Conservation (phyloP, 2,888 invertebrate genomes). For the Alcis repandata region DNA sequence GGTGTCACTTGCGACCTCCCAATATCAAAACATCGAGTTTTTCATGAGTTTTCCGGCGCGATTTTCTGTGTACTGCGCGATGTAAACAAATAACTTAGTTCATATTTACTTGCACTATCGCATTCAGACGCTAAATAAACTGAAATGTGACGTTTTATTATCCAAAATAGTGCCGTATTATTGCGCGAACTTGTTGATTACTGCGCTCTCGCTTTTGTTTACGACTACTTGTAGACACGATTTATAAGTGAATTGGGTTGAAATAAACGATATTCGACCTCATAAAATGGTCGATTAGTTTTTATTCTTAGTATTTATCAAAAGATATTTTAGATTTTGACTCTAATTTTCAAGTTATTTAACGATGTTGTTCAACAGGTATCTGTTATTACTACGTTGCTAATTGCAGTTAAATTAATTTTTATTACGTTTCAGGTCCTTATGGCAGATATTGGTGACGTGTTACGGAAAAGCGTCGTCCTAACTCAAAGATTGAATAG, state of each 20-base stretch:
- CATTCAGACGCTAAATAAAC: constrained; percentile 49
- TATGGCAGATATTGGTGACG: constrained; percentile 63
- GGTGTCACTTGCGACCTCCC: constrained; percentile 74
- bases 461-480: constrained; percentile 63
- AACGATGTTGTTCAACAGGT: constrained; percentile 50
- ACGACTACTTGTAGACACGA: constrained; percentile 64
- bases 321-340: constrained; percentile 39
- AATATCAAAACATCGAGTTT: constrained; percentile 82
- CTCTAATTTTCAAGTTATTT: constrained; percentile 46
- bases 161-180: constrained; percentile 65
- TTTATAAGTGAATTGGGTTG: constrained; percentile 64
- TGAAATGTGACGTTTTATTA: constrained; percentile 41
- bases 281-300: constrained; percentile 46
- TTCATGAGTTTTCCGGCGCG: constrained; percentile 85
- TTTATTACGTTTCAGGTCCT: constrained; percentile 71
- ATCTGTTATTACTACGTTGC: constrained; percentile 58
- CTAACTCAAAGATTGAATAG: constrained; percentile 57
- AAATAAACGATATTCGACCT: constrained; percentile 51
- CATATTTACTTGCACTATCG: constrained; percentile 51
- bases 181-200: constrained; percentile 76
- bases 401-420: constrained; percentile 56
- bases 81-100: constrained; percentile 64
- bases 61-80: constrained; percentile 71
- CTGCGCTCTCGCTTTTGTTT: constrained; percentile 75
- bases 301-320: constrained; percentile 44